These are phyloP conservation scores for Eulemur mongoz DNA, from an alignment of 2,797 vertebrate genomes.

Conservation along the genomic window DNA sequence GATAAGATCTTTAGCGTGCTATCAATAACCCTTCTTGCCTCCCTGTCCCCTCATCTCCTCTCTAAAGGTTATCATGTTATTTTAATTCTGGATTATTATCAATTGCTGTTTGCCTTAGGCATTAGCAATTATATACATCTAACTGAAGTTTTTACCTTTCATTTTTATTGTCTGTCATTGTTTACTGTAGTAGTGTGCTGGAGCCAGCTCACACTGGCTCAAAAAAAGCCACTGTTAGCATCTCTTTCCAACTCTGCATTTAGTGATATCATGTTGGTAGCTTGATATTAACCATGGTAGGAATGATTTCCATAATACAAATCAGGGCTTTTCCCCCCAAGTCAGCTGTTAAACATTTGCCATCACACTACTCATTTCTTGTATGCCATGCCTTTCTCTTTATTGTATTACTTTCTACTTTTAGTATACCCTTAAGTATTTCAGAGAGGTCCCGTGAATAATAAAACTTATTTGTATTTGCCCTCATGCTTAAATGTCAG, in stretches of 20 bases:
- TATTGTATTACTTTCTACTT: conserved; percentile 4
- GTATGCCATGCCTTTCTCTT: background rate
- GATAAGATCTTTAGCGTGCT: background rate
- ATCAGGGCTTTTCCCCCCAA: background rate
- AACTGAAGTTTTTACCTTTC: background rate
- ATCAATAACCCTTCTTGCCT: background rate
- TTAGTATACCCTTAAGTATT: conserved; percentile 5
- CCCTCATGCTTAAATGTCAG: background rate
- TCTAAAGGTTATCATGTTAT: background rate
- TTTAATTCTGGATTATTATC: background rate
- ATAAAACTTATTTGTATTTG: conserved; percentile 37
- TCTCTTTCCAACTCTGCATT: background rate
- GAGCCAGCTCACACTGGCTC: background rate
- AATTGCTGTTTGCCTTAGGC: background rate
- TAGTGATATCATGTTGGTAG: background rate
- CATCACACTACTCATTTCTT: background rate
- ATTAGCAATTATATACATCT: background rate
- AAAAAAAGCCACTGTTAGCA: background rate
- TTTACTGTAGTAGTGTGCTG: background rate
- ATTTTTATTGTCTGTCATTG: background rate
- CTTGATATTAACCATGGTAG: background rate
- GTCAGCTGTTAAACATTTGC: conserved; percentile 32
- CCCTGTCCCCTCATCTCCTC: background rate
- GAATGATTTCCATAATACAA: background rate
- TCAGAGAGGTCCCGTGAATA: background rate